A percentile compares a stretch with the other conserved stretches of the same genome.
Evolutionary conservation across 2,888 invertebrate genomes (phyloP).

Genomic region (Himalopsyche anomala): DNA sequence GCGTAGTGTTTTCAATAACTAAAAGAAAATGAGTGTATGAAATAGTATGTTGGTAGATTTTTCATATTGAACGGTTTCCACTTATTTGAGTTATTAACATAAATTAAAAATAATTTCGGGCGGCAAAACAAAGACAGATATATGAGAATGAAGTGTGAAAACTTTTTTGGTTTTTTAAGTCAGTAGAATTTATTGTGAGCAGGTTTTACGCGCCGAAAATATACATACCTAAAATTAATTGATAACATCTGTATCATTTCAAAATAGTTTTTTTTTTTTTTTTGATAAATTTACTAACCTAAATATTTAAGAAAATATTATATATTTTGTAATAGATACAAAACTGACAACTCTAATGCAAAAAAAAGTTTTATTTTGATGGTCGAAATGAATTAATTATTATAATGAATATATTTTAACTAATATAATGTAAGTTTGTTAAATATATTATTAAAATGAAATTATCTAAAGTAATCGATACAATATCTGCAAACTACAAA

Average conservation of each 20-base stretch:
- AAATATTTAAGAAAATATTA: conserved; percentile 23
- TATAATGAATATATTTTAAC: conserved; percentile 4
- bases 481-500: neutral
- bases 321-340: conserved; percentile 1
- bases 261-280: conserved; percentile 6
- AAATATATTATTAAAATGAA: neutral
- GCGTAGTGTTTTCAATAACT: neutral
- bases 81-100: no score
- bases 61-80: no score
- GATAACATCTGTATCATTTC: neutral
- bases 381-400: neutral
- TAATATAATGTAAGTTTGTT: conserved; percentile 1
- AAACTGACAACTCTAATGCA: neutral
- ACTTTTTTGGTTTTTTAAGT: neutral
- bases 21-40: neutral
- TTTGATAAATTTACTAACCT: conserved; percentile 26
- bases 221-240: conserved; percentile 14
- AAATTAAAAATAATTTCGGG: conserved; percentile 41
- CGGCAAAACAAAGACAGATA: neutral
- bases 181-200: conserved; percentile 20
- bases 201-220: conserved; percentile 12
- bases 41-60: no score
- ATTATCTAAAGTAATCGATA: neutral
- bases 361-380: neutral
- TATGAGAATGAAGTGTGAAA: conserved; percentile 3